Evolutionary conservation across 2,888 invertebrate genomes (phyloP).

Genomic region (Melolontha melolontha): DNA sequence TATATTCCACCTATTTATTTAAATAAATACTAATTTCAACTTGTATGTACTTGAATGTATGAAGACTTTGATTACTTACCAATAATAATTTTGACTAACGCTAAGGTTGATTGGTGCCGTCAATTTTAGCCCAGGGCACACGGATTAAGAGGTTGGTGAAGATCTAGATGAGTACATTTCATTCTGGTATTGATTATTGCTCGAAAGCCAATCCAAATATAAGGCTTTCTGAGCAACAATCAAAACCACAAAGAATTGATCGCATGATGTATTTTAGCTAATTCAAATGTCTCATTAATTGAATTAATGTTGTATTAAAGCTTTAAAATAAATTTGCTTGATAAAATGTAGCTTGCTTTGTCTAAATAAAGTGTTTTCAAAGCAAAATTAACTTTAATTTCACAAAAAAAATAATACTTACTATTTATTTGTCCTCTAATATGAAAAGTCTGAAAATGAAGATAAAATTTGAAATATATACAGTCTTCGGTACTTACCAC

Average conservation of each 20-base stretch:
- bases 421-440: too few species aligned
- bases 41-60: too few species aligned
- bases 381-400: constrained; percentile 1
- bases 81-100: too few species aligned
- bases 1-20: too few species aligned
- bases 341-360: constrained; percentile 16
- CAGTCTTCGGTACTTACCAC: too few species aligned
- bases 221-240: constrained; percentile 70
- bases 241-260: constrained; percentile 61
- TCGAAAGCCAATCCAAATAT: constrained; percentile 63
- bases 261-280: neutral
- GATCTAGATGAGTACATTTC: constrained; percentile 18
- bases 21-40: too few species aligned
- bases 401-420: neutral
- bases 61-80: too few species aligned
- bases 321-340: neutral
- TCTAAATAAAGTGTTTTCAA: constrained; percentile 25
- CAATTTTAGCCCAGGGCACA: too few species aligned
- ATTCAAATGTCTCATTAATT: neutral
- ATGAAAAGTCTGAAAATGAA: too few species aligned
- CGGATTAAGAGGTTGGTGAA: too few species aligned
- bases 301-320: neutral
- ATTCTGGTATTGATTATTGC: constrained; percentile 61
- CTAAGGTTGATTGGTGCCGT: too few species aligned
- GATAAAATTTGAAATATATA: too few species aligned